Conservation (phyloP, 2,888 invertebrate species). For the Luperina testacea region DNA sequence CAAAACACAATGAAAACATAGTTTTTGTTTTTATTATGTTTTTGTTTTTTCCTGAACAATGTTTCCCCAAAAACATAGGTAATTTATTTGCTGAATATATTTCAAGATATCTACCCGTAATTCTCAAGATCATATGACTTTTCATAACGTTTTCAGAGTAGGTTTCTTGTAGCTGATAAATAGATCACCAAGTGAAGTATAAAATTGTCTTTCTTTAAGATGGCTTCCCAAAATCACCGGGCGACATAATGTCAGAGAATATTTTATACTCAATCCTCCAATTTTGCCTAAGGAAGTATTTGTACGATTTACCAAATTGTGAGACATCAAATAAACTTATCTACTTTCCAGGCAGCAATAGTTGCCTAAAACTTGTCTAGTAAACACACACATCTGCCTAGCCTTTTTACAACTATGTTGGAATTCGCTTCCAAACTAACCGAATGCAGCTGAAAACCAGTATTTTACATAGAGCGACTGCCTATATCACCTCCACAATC, state of each 20-base stretch:
- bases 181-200: constrained; percentile 25
- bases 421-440: not conserved
- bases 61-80: not conserved
- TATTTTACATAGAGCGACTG: no score
- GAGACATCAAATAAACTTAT: not conserved
- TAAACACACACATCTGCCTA: constrained; percentile 2
- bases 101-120: not conserved
- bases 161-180: constrained; percentile 14
- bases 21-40: not conserved
- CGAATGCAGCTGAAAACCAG: no score
- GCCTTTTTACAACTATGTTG: not conserved
- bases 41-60: not conserved
- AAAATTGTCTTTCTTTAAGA: constrained; percentile 21
- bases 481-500: no score
- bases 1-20: not conserved
- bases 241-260: constrained; percentile 2
- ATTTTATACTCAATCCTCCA: not conserved
- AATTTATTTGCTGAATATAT: not conserved
- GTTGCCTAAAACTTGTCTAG: not conserved
- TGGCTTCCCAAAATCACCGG: not conserved
- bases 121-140: constrained; percentile 21
- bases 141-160: constrained; percentile 10
- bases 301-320: not conserved
- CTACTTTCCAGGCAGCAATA: not conserved
- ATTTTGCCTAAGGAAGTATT: not conserved